Evolutionary conservation across 2,113 vertebrate species (phyloP).

Genomic region (Fregata magnificens): DNA sequence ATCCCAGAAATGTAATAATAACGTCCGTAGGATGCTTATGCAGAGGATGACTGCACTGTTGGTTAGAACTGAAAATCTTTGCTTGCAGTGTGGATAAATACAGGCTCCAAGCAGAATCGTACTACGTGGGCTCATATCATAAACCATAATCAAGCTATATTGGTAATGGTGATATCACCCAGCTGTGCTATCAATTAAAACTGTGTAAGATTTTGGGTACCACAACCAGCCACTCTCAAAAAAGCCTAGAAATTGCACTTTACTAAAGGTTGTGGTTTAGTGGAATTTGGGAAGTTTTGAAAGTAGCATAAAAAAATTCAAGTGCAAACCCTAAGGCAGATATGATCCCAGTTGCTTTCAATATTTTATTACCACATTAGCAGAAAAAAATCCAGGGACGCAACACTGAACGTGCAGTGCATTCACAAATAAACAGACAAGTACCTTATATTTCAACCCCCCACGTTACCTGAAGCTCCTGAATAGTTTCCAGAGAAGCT

Average conservation of each 20-base stretch:
- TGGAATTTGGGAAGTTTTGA: not conserved
- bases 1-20: not conserved
- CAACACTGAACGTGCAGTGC: fast-evolving
- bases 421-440: not conserved
- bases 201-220: not conserved
- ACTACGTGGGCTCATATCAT: not conserved
- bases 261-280: not conserved
- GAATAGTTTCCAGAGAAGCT: not conserved
- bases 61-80: not conserved
- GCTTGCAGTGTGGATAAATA: not conserved
- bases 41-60: not conserved
- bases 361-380: not conserved
- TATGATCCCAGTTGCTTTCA: not conserved
- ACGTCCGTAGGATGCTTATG: not conserved
- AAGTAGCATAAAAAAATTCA: not conserved
- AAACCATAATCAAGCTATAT: not conserved
- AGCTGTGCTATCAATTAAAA: not conserved
- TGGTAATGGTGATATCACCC: not conserved
- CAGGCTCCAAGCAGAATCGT: not conserved
- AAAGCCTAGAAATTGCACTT: not conserved
- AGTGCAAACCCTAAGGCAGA: fast-evolving
- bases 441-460: not conserved
- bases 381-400: not conserved
- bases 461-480: not conserved
- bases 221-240: not conserved